These are phyloP conservation scores for Brachymystax lenok DNA, from an alignment of 2,797 vertebrate species.

Conservation along the genomic window DNA sequence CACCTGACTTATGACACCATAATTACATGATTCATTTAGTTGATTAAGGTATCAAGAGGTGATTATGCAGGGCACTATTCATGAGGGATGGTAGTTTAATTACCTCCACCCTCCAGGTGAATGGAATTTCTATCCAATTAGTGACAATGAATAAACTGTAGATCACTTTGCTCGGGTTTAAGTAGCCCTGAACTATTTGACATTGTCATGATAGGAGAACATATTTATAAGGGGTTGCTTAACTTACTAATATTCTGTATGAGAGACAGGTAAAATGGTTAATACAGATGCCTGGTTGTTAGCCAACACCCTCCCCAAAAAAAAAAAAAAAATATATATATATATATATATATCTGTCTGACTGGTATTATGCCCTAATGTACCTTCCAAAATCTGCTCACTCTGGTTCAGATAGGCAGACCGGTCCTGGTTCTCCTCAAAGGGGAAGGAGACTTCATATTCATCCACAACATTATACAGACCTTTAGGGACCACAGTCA, in stretches of 20 bases:
- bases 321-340: no score
- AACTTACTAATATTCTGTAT: no score
- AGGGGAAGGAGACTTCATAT: constrained; percentile 80
- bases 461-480: constrained; percentile 74
- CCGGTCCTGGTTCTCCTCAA: constrained; percentile 69
- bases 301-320: no score
- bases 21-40: neutral
- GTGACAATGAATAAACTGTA: neutral
- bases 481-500: constrained; percentile 34
- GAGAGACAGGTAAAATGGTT: no score
- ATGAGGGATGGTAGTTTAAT: neutral
- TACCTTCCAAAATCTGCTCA: constrained; percentile 77
- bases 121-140: neutral
- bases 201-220: no score
- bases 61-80: neutral
- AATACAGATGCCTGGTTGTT: no score
- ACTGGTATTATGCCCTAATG: neutral
- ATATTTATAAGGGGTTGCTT: no score
- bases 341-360: neutral
- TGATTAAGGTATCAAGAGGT: neutral
- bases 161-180: neutral
- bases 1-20: neutral
- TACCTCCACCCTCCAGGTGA: neutral
- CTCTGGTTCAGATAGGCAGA: constrained; percentile 73
- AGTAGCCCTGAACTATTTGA: neutral